Conservation (phyloP, 2,113 vertebrate species). For the Polyodon spathula region DNA sequence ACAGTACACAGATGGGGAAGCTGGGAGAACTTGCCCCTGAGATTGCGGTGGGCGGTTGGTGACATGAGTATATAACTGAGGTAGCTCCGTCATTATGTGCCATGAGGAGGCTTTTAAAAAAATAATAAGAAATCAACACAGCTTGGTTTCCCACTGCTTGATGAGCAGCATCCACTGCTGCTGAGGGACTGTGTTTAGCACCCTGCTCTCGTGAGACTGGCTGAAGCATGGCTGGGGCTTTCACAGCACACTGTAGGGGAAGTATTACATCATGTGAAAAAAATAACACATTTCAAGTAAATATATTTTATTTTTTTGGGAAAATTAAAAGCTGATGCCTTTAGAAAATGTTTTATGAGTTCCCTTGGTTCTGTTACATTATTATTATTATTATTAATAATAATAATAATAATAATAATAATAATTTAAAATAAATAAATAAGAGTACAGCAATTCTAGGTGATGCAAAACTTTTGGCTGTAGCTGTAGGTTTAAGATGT, state of each 20-base stretch:
- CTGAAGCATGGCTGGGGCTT: background rate
- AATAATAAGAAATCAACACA: background rate
- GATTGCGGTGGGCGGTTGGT: too few species aligned
- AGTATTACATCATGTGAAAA: conserved; percentile 16
- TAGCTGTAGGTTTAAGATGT: background rate
- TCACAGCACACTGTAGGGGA: conserved; percentile 2
- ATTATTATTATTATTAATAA: too few species aligned
- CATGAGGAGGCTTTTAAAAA: background rate
- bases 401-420: too few species aligned
- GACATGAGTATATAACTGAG: too few species aligned
- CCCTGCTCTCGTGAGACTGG: conserved; percentile 1
- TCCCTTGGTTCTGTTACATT: too few species aligned
- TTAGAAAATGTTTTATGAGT: background rate
- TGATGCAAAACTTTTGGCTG: background rate
- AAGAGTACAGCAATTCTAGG: too few species aligned
- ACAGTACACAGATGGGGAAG: too few species aligned
- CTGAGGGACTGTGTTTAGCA: conserved; percentile 3
- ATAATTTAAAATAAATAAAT: too few species aligned
- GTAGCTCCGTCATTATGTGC: background rate
- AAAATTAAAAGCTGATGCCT: conserved; percentile 6
- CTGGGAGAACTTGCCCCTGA: too few species aligned
- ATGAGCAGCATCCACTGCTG: conserved; percentile 9
- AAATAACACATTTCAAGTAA: conserved; percentile 13
- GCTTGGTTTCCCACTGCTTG: background rate
- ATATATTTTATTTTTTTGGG: background rate